These are phyloP conservation scores for Drosophila lacertosa DNA, from an alignment of 1,140 invertebrate species.

Conservation along the genomic window DNA sequence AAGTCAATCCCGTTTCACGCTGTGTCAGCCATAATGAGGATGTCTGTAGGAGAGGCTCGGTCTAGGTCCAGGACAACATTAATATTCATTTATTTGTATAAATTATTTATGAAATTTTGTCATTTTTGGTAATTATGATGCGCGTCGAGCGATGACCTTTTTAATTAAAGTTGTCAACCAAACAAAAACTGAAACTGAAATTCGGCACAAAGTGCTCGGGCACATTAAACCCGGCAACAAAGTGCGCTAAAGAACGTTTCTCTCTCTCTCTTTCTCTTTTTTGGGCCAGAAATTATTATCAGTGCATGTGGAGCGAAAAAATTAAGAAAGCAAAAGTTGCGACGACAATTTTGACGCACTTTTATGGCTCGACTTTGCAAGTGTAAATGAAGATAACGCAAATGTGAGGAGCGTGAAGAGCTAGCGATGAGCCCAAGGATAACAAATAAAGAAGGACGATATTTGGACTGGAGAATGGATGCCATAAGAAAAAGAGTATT, in stretches of 20 bases:
- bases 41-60: slow-evolving; percentile 35
- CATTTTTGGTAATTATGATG: slow-evolving; percentile 58
- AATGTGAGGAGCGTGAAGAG: neutral
- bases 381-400: slow-evolving; percentile 66
- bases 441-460: neutral
- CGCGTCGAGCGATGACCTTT: slow-evolving; percentile 57
- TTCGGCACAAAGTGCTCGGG: slow-evolving; percentile 17
- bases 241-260: slow-evolving; percentile 44
- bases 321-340: slow-evolving; percentile 73
- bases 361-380: slow-evolving; percentile 63
- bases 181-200: slow-evolving; percentile 6
- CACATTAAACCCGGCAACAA: slow-evolving; percentile 35
- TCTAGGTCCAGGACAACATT: slow-evolving; percentile 45
- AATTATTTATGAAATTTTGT: slow-evolving; percentile 58
- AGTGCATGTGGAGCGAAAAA: slow-evolving; percentile 35
- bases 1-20: slow-evolving; percentile 68
- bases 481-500: too few species aligned
- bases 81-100: slow-evolving; percentile 71
- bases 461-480: neutral
- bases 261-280: too few species aligned
- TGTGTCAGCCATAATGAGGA: slow-evolving; percentile 47
- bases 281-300: slow-evolving; percentile 65
- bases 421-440: neutral
- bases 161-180: slow-evolving; percentile 59
- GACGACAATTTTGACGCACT: slow-evolving; percentile 71